phyloP scores from a whole-genome alignment of 2,797 vertebrate genomes.

The Hephaestus fuliginosus region DNA sequence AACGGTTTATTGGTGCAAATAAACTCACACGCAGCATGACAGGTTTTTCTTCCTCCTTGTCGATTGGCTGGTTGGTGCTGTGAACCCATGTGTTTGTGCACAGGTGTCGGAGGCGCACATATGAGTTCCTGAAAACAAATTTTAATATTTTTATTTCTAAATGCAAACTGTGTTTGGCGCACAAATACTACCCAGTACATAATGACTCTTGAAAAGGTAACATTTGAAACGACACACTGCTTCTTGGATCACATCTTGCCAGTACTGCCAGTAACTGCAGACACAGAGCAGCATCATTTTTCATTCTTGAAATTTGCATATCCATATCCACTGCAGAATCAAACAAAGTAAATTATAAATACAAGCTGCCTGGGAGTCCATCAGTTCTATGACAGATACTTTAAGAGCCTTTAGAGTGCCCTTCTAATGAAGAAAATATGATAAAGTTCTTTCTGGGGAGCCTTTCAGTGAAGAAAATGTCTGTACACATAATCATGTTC shows the following conservation, averaged over 20 bases:
- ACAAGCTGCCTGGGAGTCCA: background rate
- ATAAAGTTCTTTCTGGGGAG: background rate
- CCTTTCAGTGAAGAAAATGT: background rate
- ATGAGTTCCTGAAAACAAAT: conserved; percentile 91
- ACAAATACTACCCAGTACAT: background rate
- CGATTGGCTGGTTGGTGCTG: conserved; percentile 98
- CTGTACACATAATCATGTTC: background rate
- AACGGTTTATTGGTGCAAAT: background rate
- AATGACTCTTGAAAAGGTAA: background rate
- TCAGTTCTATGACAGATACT: too few relatives aligned
- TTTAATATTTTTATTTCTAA: background rate
- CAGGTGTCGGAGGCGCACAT: conserved; percentile 95
- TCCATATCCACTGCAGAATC: background rate
- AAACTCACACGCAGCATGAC: conserved; percentile 96
- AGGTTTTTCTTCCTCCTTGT: conserved; percentile 98
- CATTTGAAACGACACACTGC: background rate
- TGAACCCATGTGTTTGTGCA: conserved; percentile 99
- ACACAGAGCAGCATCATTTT: background rate
- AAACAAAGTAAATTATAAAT: background rate
- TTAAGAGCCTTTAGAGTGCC: too few relatives aligned
- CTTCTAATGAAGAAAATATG: too few relatives aligned
- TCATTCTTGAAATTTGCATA: background rate
- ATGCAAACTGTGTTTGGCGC: background rate
- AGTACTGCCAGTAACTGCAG: background rate
- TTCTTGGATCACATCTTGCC: background rate